Conservation (phyloP, 2,888 invertebrate species). For the Pediacus dermestoides region DNA sequence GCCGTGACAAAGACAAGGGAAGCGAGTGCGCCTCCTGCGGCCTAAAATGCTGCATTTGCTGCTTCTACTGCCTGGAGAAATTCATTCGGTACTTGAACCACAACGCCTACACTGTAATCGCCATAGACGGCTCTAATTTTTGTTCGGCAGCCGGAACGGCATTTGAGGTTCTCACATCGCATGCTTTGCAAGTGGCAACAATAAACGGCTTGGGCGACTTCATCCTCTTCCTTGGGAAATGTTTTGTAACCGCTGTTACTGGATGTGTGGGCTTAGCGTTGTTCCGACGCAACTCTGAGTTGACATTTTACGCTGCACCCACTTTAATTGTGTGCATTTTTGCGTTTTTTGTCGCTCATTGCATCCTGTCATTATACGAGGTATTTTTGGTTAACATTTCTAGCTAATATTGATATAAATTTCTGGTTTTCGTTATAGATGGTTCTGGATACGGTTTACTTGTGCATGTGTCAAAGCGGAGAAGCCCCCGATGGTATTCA, state of each 20-base stretch:
- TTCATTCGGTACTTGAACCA: slow-evolving; percentile 90
- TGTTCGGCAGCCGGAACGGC: slow-evolving; percentile 88
- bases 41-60: slow-evolving; percentile 80
- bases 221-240: slow-evolving; percentile 84
- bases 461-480: slow-evolving; percentile 92
- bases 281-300: slow-evolving; percentile 66
- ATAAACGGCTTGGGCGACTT: slow-evolving; percentile 93
- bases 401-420: slow-evolving; percentile 4
- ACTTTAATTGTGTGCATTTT: slow-evolving; percentile 80
- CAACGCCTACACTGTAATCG: slow-evolving; percentile 92
- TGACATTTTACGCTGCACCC: slow-evolving; percentile 83
- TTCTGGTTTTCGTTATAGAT: slow-evolving; percentile 59
- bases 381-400: slow-evolving; percentile 55
- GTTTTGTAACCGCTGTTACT: slow-evolving; percentile 77
- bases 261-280: slow-evolving; percentile 75
- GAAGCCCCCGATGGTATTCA: slow-evolving; percentile 77
- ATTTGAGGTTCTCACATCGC: slow-evolving; percentile 77
- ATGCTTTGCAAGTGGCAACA: slow-evolving; percentile 83
- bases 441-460: slow-evolving; percentile 88
- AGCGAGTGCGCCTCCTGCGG: slow-evolving; percentile 73
- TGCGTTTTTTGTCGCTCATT: slow-evolving; percentile 89
- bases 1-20: slow-evolving; percentile 65
- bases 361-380: slow-evolving; percentile 90
- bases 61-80: slow-evolving; percentile 86
- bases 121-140: slow-evolving; percentile 86